phyloP scores from a whole-genome alignment of 2,797 vertebrate species.

The Manis javanica region DNA sequence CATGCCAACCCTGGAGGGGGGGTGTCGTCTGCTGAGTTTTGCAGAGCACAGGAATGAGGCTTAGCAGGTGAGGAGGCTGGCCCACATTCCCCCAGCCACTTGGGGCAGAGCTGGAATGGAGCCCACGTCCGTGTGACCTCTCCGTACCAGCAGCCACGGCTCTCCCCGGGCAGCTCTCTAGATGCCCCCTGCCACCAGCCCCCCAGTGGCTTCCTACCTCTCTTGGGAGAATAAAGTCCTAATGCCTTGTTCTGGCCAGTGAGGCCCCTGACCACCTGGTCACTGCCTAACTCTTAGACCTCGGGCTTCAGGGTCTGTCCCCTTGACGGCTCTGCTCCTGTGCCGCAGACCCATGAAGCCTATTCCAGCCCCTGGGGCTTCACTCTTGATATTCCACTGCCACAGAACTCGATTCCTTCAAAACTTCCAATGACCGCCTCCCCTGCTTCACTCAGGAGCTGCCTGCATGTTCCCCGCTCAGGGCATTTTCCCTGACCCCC shows the following conservation, averaged over 20 bases:
- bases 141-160: neutral
- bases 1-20: neutral
- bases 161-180: neutral
- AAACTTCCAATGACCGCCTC: neutral
- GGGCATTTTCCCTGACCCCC: neutral
- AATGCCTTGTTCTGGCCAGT: neutral
- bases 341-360: neutral
- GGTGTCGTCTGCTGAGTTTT: neutral
- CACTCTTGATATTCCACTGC: neutral
- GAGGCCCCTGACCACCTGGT: neutral
- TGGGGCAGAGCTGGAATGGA: neutral
- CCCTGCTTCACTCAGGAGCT: neutral
- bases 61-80: neutral
- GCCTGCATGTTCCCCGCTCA: neutral
- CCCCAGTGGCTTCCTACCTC: neutral
- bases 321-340: neutral
- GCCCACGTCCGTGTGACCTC: rapidly evolving
- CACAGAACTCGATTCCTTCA: neutral
- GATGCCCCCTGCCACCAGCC: neutral
- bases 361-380: neutral
- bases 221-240: too few species aligned
- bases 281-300: neutral
- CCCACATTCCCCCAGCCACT: neutral
- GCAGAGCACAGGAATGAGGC: neutral
- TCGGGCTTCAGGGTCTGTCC: neutral